A percentile compares a stretch with the other conserved stretches of the same genome.
Evolutionary conservation across 2,888 invertebrate species (phyloP).

Genomic region (Phymatocera aterrima): DNA sequence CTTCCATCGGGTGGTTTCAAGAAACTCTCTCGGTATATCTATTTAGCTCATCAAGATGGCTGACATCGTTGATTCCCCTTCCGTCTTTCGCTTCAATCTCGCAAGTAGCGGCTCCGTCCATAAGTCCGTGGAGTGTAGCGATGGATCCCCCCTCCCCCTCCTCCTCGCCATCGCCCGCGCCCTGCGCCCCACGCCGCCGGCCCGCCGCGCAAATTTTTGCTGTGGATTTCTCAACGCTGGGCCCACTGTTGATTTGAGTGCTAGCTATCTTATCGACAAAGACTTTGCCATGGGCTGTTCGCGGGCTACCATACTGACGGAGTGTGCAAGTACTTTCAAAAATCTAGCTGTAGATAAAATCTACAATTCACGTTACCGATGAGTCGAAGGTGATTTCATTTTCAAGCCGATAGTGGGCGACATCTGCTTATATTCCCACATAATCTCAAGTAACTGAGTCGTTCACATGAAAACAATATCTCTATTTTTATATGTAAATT

Average conservation of each 20-base stretch:
- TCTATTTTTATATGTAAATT: too few species aligned
- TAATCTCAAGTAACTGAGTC: background rate
- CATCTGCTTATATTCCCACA: background rate
- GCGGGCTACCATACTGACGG: background rate
- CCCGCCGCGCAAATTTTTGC: background rate
- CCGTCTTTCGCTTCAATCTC: too few species aligned
- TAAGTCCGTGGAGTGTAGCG: too few species aligned
- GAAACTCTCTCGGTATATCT: too few species aligned
- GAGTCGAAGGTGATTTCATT: background rate
- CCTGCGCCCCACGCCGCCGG: too few species aligned
- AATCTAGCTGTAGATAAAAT: background rate
- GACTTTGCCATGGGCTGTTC: background rate
- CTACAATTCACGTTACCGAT: constrained; percentile 14
- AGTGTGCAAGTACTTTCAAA: background rate
- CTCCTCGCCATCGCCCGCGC: too few species aligned
- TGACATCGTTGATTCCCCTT: too few species aligned
- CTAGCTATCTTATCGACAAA: background rate
- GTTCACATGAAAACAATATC: too few species aligned
- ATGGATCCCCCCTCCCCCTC: too few species aligned
- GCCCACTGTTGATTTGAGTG: background rate
- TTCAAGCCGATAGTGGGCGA: background rate
- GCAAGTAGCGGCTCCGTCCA: too few species aligned
- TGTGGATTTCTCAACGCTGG: background rate
- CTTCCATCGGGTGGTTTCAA: too few species aligned
- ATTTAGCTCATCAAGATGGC: too few species aligned